A percentile compares a stretch with the other conserved stretches of the same genome.
Evolutionary conservation across 37 sponge, comb jelly and placozoan genomes (phyloP).

Genomic region (Eunapius fragilis): DNA sequence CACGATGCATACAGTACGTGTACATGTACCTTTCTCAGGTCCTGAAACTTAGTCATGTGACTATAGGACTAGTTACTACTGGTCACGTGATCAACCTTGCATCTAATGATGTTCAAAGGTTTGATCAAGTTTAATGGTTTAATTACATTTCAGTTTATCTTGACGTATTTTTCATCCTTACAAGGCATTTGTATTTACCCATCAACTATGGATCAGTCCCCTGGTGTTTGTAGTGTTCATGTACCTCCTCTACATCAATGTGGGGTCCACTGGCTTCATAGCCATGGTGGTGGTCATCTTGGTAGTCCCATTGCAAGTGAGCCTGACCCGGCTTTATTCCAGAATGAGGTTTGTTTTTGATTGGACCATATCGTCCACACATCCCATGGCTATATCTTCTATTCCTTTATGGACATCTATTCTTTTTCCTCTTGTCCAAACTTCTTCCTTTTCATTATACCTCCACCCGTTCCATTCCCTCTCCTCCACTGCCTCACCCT

Average conservation of each 20-base stretch:
- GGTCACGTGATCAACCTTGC: conserved; percentile 79
- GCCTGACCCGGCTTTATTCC: background rate
- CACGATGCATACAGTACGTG: too few species aligned
- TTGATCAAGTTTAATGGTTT: conserved; percentile 52
- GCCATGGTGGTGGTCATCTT: conserved; percentile 33
- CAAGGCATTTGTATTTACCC: conserved; percentile 58
- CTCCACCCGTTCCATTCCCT: background rate
- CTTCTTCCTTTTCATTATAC: background rate
- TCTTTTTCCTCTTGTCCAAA: background rate
- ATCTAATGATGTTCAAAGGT: conserved; percentile 78
- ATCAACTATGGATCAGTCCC: conserved; percentile 54
- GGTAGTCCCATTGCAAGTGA: conserved; percentile 39
- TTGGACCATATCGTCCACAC: too few species aligned
- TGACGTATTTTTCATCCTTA: background rate
- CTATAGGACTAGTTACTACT: conserved; percentile 50
- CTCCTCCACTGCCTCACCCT: conserved; percentile 8
- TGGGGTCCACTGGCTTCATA: conserved; percentile 53
- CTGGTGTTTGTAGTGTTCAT: conserved; percentile 45
- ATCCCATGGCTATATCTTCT: too few species aligned
- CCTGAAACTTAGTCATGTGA: conserved; percentile 57
- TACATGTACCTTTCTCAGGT: conserved; percentile 26
- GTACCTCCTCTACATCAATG: conserved; percentile 55
- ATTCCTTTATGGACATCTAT: background rate
- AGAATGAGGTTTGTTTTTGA: conserved; percentile 2
- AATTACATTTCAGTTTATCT: background rate